Percentiles rank a stretch among this genome's conserved stretches.
Conservation (phyloP, 2,797 vertebrate species). For the Poecilia gillii region DNA sequence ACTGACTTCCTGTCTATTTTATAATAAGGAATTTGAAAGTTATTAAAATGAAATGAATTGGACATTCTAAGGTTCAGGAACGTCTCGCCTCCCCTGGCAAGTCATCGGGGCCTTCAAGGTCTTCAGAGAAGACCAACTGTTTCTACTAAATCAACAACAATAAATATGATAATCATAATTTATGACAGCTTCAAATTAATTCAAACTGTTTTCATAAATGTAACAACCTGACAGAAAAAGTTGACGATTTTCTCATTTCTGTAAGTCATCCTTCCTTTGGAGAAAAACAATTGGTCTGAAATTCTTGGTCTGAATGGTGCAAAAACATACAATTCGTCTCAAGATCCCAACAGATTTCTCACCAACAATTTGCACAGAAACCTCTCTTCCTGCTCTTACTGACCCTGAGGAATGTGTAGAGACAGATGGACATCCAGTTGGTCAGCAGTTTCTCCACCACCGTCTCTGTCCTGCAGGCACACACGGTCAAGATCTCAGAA, state of each 20-base stretch:
- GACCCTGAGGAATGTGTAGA: constrained; percentile 94
- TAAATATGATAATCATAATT: neutral
- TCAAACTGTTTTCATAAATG: neutral
- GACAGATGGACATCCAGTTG: constrained; percentile 99
- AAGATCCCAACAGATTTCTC: neutral
- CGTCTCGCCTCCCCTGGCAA: neutral
- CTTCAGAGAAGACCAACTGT: neutral
- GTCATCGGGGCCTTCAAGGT: neutral
- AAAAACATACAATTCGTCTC: neutral
- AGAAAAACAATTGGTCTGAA: neutral
- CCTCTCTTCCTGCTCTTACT: constrained; percentile 31
- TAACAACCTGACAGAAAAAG: neutral
- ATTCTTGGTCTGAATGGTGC: neutral
- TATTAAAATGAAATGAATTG: neutral
- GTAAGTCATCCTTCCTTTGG: neutral
- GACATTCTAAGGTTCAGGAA: neutral
- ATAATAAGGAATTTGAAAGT: neutral
- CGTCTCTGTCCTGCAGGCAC: constrained; percentile 90
- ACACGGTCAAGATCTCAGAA: neutral
- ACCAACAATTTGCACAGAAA: neutral
- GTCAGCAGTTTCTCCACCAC: constrained; percentile 98
- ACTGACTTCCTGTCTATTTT: neutral
- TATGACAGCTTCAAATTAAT: neutral
- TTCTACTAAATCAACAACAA: neutral
- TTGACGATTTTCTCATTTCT: neutral